A percentile compares a stretch with the other conserved stretches of the same genome.
Evolutionary conservation across 2,888 invertebrate genomes (phyloP).

Genomic region (Ditula angustiorana): DNA sequence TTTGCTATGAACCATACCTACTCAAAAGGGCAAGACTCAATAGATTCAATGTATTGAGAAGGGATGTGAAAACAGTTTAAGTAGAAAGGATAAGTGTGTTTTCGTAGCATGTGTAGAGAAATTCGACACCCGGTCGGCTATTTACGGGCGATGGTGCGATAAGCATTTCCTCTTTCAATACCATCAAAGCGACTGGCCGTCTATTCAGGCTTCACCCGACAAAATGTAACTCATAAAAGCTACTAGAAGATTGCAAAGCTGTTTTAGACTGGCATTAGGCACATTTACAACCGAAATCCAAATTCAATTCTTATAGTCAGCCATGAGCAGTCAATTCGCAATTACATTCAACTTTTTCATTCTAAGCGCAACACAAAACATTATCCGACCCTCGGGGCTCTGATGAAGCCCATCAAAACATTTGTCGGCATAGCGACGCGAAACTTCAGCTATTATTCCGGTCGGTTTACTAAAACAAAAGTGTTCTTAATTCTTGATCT

Average conservation of each 20-base stretch:
- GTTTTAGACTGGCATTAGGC: constrained; percentile 57
- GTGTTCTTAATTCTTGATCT: constrained; percentile 77
- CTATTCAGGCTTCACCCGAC: constrained; percentile 73
- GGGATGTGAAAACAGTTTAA: constrained; percentile 78
- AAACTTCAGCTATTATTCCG: constrained; percentile 78
- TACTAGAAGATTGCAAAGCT: constrained; percentile 71
- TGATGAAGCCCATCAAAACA: constrained; percentile 78
- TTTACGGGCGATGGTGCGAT: constrained; percentile 81
- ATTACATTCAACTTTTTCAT: constrained; percentile 57
- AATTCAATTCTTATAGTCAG: constrained; percentile 35
- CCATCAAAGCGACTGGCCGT: constrained; percentile 80
- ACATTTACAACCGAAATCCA: constrained; percentile 51
- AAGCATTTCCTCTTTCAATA: constrained; percentile 83
- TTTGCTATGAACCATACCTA: constrained; percentile 36
- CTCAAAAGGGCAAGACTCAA: constrained; percentile 68
- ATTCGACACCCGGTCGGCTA: constrained; percentile 79
- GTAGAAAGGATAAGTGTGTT: constrained; percentile 81
- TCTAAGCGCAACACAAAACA: constrained; percentile 62
- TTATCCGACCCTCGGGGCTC: constrained; percentile 66
- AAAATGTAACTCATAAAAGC: constrained; percentile 75
- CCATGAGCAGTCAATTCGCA: constrained; percentile 19
- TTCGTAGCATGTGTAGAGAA: constrained; percentile 78
- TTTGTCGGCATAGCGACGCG: constrained; percentile 76
- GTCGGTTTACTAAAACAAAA: constrained; percentile 78
- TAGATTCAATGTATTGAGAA: constrained; percentile 70